Evolutionary conservation across 2,797 vertebrate genomes (phyloP).

Genomic region (Urocyon cinereoargenteus): DNA sequence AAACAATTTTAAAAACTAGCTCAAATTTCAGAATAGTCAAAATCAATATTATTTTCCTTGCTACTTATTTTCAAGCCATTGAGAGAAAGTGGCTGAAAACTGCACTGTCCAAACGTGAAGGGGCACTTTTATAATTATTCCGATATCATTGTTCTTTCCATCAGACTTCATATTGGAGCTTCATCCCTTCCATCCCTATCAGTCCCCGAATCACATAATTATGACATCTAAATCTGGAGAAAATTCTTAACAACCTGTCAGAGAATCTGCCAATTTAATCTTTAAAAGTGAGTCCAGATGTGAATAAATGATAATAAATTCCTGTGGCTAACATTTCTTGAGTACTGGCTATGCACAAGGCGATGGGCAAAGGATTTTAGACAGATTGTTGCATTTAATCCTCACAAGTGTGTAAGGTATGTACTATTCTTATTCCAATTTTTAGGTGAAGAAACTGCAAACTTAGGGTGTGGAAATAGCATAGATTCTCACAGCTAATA

Average conservation of each 20-base stretch:
- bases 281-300: slow-evolving; percentile 14
- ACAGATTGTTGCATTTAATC: background rate
- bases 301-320: slow-evolving; percentile 40
- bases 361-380: background rate
- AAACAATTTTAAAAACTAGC: background rate
- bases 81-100: slow-evolving; percentile 15
- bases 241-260: background rate
- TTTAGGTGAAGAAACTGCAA: slow-evolving; percentile 56
- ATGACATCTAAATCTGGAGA: slow-evolving; percentile 5
- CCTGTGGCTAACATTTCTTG: background rate
- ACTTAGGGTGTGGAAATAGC: slow-evolving; percentile 12
- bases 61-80: background rate
- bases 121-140: background rate
- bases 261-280: background rate
- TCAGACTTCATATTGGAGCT: background rate
- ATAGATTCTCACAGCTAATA: background rate
- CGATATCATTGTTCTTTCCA: background rate
- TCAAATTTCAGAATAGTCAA: slow-evolving; percentile 46
- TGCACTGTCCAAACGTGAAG: background rate
- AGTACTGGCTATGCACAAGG: background rate
- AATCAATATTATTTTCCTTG: slow-evolving; percentile 15
- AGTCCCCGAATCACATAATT: background rate
- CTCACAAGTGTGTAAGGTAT: background rate
- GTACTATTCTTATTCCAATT: background rate
- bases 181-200: background rate